A percentile compares a stretch with the other conserved stretches of the same genome.
These are phyloP conservation scores for Creontiades dilutus DNA, from an alignment of 2,888 invertebrate species.

Conservation along the genomic window DNA sequence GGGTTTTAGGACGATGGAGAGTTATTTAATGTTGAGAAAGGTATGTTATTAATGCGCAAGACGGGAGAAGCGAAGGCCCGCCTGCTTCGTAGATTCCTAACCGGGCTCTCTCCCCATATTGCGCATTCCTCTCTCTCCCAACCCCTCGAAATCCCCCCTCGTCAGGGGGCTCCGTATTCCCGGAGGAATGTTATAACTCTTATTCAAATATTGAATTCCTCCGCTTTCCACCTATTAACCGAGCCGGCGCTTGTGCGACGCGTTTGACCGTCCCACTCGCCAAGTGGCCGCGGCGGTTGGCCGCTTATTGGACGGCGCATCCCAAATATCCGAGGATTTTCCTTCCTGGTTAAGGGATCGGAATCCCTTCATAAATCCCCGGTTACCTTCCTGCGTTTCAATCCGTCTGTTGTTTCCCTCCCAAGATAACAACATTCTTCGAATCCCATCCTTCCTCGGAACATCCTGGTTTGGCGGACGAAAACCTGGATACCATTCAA, in stretches of 20 bases:
- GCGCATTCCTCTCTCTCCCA: constrained; percentile 55
- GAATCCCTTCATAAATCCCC: constrained; percentile 57
- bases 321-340: constrained; percentile 29
- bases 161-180: not conserved
- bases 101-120: constrained; percentile 53
- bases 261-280: constrained; percentile 18
- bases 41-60: constrained; percentile 66
- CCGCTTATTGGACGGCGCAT: constrained; percentile 54
- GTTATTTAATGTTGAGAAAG: constrained; percentile 66
- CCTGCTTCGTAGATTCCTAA: constrained; percentile 58
- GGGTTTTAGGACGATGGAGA: constrained; percentile 32
- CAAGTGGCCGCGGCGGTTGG: not conserved
- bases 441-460: constrained; percentile 17
- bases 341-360: constrained; percentile 22
- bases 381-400: not conserved
- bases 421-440: constrained; percentile 51
- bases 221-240: constrained; percentile 10
- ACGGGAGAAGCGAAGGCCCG: constrained; percentile 41
- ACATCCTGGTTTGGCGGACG: not conserved
- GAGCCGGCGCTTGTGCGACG: constrained; percentile 30
- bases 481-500: not conserved
- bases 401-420: constrained; percentile 22
- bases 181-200: constrained; percentile 69
- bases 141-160: not conserved
- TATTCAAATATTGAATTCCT: constrained; percentile 71